Conservation (phyloP, 2,113 vertebrate genomes). For the Rhinopomastus cyanomelas region DNA sequence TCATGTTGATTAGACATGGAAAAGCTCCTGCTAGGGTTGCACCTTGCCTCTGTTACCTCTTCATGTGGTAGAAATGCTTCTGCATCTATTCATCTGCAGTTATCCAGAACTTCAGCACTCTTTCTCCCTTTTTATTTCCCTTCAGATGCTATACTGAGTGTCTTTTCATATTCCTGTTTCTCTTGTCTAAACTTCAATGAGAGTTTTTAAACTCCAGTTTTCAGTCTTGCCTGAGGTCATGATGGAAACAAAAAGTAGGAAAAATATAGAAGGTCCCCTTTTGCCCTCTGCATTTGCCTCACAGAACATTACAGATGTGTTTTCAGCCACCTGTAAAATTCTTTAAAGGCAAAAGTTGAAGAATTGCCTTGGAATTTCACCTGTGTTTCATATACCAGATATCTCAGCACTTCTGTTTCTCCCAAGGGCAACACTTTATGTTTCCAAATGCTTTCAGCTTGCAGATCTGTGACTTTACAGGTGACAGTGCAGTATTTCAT, state of each 20-base stretch:
- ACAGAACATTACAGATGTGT: background rate
- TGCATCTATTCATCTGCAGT: background rate
- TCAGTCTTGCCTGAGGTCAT: background rate
- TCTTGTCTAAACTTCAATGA: background rate
- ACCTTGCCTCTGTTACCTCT: background rate
- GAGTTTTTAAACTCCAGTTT: background rate
- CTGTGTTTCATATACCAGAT: background rate
- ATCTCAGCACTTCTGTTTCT: background rate
- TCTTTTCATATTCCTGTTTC: background rate
- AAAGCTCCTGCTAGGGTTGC: background rate
- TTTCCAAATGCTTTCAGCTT: constrained; percentile 9
- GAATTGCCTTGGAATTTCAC: background rate
- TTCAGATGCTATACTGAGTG: background rate
- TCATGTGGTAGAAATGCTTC: background rate
- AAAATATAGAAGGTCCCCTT: background rate
- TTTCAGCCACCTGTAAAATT: background rate
- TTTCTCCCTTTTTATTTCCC: background rate
- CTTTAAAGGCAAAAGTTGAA: background rate
- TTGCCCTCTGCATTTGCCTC: background rate
- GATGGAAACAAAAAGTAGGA: background rate
- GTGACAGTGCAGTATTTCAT: background rate
- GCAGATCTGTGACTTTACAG: background rate
- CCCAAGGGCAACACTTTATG: background rate
- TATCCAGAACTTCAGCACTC: background rate
- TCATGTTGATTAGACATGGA: background rate